Evolutionary conservation across 2,113 vertebrate genomes (phyloP), one percentile per base, ranked within the genome.

Genomic region (Apistogramma diplotaenia): DNA sequence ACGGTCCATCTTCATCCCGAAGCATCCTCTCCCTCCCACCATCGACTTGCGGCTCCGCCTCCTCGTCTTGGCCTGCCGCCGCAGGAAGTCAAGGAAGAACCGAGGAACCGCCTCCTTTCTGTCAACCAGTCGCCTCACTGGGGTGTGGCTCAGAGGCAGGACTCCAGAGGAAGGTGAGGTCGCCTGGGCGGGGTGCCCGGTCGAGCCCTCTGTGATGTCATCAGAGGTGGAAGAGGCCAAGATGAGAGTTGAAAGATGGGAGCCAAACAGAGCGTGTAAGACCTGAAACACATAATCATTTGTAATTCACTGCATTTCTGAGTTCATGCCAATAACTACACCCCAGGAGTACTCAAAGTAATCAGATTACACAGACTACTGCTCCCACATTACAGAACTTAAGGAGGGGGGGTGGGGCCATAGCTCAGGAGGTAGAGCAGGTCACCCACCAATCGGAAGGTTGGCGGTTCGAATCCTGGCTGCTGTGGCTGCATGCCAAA

Each of bases 1-100:
- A 5, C 96, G 94, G 76, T 97, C 96, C 88, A 97, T 91, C 85
- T 96, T 97, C 91, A 95, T 93, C 49, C 96, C 96, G 1, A 97
- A 97, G 57, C 96, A 96, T 57, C 96, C 95, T 19, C 93, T 91
- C 10, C 91, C 90, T 33, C 89, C 89, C 0, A 89, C 73, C 53
- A 86, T 82, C 0, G 88, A 78, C 81, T 95, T 96, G 81, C 91
- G 82, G 82, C 81, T 90, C 31, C 95, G 89, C 37, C 94, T 92
- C 51, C 90, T 85, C 25, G 93, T 91, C 65, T 87, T 94, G 51
- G 84, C 83, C 77, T 93, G 93, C 8, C 25, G 89, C 56, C 15
- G 87, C 67, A 96, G 87, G 59, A 95, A 89, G 55, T 96, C 92
- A 1, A 87, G 83, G 33, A 96, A 79, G 79, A 95, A 83, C 1